Base-by-base conservation (phyloP, 2,888 invertebrate species). In the Diploptera punctata region DNA sequence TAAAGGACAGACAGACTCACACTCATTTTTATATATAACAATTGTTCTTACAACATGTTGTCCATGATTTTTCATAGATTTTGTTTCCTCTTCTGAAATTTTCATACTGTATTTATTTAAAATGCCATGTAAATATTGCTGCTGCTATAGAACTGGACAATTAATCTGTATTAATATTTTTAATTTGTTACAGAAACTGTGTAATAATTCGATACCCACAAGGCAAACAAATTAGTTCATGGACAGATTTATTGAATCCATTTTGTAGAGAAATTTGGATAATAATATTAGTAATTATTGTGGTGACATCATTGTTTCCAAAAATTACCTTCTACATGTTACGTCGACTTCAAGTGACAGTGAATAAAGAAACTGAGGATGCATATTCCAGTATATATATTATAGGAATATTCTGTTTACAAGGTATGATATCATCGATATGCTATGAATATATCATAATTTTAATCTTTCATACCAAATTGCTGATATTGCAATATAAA, bases 171-270 rank as follows among this genome's bases (percentile, higher is more conserved):
- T 54, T 54, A 54, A n/a, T n/a, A 52, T 19, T 13, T 7, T 24
- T 26, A 24, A 10, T 26, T 60, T 60, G 7, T 67, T 44, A 16
- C 44, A 26, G 67, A 18, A 67, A 21, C n/a, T 67, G 67, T 67
- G 54, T 54, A 7, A 5, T 54, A 24, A 54, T 54, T n/a, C 19
- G 44, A 44, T 44, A 67, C 16, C 16, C 33, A n/a, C n/a, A 19
- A 18, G 21, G 24, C 54, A 21, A 13, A 13, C 3, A 24, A 16
- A 44, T 18, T 21, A 67, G 10, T 5, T 24, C 7, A 44, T 67
- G 67, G 67, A 13, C 18, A 10, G 21, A 16, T 2, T 67, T 44
- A 9, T 18, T 47, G 7, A 9, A 26, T 1, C 24, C 47, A 24
- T 44, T 67, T n/a, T 24, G n/a, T 4, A 13, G 10, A 9, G 16